phyloP scores from a whole-genome alignment of 2,888 invertebrate genomes.

The Peribatodes rhomboidaria region DNA sequence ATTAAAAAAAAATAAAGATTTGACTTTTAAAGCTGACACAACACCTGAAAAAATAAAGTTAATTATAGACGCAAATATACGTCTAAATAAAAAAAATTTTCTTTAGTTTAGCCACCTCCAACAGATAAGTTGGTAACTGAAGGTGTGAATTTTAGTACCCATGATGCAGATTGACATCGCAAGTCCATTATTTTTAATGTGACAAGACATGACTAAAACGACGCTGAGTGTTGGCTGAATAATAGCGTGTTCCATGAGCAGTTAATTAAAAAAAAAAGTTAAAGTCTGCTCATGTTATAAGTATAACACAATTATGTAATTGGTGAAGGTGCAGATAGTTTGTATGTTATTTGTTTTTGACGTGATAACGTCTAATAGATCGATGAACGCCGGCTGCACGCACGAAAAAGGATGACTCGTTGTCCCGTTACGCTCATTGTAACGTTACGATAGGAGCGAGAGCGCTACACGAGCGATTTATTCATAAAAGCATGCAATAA shows the following conservation, averaged over 20 bases:
- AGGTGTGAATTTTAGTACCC: slow-evolving; percentile 24
- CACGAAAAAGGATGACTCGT: no score
- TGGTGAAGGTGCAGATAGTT: neutral
- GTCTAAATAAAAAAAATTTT: neutral
- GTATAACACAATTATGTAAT: neutral
- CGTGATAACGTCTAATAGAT: no score
- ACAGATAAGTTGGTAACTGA: neutral
- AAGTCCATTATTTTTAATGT: slow-evolving; percentile 15
- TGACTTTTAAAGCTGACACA: no score
- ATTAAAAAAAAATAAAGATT: no score
- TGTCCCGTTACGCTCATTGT: no score
- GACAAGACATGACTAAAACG: slow-evolving; percentile 8
- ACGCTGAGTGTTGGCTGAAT: slow-evolving; percentile 4
- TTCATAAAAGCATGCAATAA: no score
- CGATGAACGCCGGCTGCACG: no score
- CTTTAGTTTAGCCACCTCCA: neutral
- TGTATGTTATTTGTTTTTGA: neutral
- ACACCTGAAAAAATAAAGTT: neutral
- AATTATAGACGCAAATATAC: no score
- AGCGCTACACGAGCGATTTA: no score
- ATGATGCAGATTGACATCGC: slow-evolving; percentile 18
- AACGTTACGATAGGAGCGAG: no score
- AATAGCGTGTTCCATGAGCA: neutral
- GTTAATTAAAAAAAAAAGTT: neutral
- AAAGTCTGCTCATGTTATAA: no score